Conservation (phyloP, 2,888 invertebrate species). For the Dryobotodes eremita region DNA sequence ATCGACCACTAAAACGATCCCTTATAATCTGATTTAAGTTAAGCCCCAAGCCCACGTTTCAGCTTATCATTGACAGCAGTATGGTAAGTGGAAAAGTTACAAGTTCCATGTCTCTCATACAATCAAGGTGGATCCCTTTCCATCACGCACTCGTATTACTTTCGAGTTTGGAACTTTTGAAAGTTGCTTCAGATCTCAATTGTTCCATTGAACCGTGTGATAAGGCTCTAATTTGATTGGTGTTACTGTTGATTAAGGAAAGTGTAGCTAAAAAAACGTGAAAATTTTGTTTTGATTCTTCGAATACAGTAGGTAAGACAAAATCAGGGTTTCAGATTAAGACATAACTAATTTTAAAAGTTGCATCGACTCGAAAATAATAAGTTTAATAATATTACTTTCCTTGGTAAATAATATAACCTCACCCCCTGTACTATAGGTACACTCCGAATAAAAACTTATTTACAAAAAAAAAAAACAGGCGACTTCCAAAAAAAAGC, state of each 20-base stretch:
- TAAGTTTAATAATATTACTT: neutral
- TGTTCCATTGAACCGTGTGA: constrained; percentile 53
- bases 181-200: constrained; percentile 44
- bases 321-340: neutral
- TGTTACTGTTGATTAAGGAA: constrained; percentile 17
- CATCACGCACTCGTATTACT: constrained; percentile 55
- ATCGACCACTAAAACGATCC: constrained; percentile 5
- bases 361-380: neutral
- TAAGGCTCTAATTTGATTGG: constrained; percentile 44
- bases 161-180: constrained; percentile 53
- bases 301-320: neutral
- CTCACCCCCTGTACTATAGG: no score
- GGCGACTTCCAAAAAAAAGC: no score
- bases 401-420: neutral
- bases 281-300: neutral
- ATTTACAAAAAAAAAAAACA: no score
- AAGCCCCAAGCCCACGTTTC: constrained; percentile 36
- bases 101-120: constrained; percentile 42
- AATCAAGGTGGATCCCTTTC: constrained; percentile 52
- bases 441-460: no score
- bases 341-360: neutral
- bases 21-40: constrained; percentile 50
- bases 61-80: constrained; percentile 47
- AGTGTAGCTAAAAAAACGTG: no score
- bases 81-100: constrained; percentile 57